phyloP scores from a whole-genome alignment of 2,888 invertebrate genomes.

The Agonum fuliginosum region DNA sequence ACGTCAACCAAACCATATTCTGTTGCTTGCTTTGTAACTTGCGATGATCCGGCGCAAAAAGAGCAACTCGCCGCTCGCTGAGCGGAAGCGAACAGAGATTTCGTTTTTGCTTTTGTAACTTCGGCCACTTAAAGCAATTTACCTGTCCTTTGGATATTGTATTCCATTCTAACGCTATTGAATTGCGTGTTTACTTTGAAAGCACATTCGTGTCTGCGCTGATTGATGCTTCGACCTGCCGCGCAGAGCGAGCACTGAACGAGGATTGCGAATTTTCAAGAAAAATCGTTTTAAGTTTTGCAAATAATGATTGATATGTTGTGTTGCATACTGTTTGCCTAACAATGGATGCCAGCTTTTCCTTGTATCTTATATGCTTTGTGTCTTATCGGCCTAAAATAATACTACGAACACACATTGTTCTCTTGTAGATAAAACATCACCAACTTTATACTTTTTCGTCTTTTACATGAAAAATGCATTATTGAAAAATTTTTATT shows the following conservation, averaged over 20 bases:
- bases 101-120: slow-evolving; percentile 52
- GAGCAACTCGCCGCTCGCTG: slow-evolving; percentile 2
- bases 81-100: slow-evolving; percentile 37
- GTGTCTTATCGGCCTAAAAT: slow-evolving; percentile 28
- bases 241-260: background rate
- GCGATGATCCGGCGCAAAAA: slow-evolving; percentile 25
- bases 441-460: slow-evolving; percentile 1
- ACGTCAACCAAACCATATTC: background rate
- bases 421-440: background rate
- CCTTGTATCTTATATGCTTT: slow-evolving; percentile 33
- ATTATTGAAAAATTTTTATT: no score
- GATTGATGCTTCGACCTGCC: slow-evolving; percentile 53
- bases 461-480: no score
- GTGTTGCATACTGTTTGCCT: slow-evolving; percentile 13
- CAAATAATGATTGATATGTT: slow-evolving; percentile 52
- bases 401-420: slow-evolving; percentile 35
- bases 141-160: slow-evolving; percentile 56
- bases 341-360: slow-evolving; percentile 28
- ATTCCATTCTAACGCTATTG: slow-evolving; percentile 45
- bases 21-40: background rate
- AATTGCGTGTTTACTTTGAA: slow-evolving; percentile 56
- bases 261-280: slow-evolving; percentile 30
- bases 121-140: slow-evolving; percentile 56
- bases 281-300: slow-evolving; percentile 43
- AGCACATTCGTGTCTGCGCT: slow-evolving; percentile 57